Evolutionary conservation across 2,113 vertebrate species (phyloP).

Genomic region (Cranoglanis bouderius): DNA sequence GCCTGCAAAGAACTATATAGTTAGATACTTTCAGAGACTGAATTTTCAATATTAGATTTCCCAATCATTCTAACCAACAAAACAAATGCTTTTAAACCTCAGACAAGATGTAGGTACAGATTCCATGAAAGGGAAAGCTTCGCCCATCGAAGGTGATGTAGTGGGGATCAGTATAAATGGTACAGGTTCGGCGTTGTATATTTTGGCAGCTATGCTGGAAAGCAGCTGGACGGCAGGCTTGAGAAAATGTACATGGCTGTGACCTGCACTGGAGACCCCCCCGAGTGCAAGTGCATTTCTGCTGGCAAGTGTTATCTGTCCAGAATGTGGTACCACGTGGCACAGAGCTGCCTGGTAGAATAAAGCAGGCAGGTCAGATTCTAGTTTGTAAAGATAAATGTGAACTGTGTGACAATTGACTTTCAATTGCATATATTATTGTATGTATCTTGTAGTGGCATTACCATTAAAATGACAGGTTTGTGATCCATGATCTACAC

Average conservation of each 20-base stretch:
- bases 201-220: slow-evolving; percentile 61
- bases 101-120: slow-evolving; percentile 64
- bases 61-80: neutral
- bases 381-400: neutral
- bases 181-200: slow-evolving; percentile 60
- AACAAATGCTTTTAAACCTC: slow-evolving; percentile 36
- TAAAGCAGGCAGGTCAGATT: neutral
- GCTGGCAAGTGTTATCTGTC: slow-evolving; percentile 60
- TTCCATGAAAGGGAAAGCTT: slow-evolving; percentile 64
- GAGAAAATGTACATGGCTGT: slow-evolving; percentile 57
- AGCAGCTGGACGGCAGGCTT: slow-evolving; percentile 50
- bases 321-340: slow-evolving; percentile 60
- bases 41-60: neutral
- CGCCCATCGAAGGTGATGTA: slow-evolving; percentile 67
- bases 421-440: neutral
- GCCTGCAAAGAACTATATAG: neutral
- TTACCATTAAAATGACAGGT: slow-evolving; percentile 40
- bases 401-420: neutral
- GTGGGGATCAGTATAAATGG: slow-evolving; percentile 64
- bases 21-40: neutral
- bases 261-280: slow-evolving; percentile 51
- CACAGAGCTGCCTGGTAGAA: slow-evolving; percentile 56
- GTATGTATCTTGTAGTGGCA: neutral
- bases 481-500: slow-evolving; percentile 32
- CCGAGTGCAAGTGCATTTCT: slow-evolving; percentile 59